A percentile compares a stretch with the other conserved stretches of the same genome.
Evolutionary conservation across 2,113 vertebrate species (phyloP).

Genomic region (Axis porcinus): DNA sequence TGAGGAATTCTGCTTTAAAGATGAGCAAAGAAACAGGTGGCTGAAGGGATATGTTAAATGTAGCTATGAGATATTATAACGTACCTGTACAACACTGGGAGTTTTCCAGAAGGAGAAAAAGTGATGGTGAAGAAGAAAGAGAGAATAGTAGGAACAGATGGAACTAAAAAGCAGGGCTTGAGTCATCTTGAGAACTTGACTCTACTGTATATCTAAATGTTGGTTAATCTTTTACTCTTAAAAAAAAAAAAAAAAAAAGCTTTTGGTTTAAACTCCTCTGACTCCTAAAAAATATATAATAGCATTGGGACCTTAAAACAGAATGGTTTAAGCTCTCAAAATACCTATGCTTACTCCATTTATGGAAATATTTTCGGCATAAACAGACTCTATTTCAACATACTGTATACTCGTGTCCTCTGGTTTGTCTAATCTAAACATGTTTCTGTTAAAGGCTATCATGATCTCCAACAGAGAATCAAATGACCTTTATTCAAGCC

Average conservation of each 20-base stretch:
- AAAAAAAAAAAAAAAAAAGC: not conserved
- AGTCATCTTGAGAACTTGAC: not conserved
- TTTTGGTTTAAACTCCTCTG: not conserved
- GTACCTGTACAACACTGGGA: not conserved
- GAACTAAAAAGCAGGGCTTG: not conserved
- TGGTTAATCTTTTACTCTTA: not conserved
- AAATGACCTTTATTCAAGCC: not conserved
- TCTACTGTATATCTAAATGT: not conserved
- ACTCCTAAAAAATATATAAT: not conserved
- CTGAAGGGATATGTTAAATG: not conserved
- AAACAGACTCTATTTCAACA: not conserved
- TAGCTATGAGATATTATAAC: not conserved
- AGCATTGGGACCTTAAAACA: not conserved
- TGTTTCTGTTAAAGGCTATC: not conserved
- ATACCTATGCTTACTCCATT: not conserved
- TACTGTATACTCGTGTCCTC: rapidly evolving
- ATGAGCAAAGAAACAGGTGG: not conserved
- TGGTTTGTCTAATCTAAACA: not conserved
- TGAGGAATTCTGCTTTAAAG: not conserved
- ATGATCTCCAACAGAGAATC: not conserved
- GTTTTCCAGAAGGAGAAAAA: not conserved
- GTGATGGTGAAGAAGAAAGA: not conserved
- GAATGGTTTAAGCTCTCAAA: not conserved
- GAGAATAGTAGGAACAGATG: not conserved
- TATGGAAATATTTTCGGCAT: not conserved